Evolutionary conservation across 1,140 invertebrate species (phyloP).

Genomic region (Trichonephila inaurata): DNA sequence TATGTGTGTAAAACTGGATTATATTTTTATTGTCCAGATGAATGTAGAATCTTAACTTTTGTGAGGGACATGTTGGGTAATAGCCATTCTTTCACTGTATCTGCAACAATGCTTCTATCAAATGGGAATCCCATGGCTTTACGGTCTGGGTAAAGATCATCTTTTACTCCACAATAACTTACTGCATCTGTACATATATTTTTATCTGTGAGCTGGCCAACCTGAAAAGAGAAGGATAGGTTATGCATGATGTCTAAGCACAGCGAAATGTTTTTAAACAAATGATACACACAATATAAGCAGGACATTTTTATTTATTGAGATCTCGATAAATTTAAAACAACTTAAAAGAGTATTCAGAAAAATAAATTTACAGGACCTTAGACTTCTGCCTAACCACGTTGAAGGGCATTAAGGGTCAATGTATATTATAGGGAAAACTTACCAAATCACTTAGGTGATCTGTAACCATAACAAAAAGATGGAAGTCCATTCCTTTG

Average conservation of each 20-base stretch:
- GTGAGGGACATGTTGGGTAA: slow-evolving; percentile 68
- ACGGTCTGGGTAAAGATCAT: slow-evolving; percentile 66
- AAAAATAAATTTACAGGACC: no score
- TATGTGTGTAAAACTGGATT: no score
- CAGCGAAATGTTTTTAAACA: no score
- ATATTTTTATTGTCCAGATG: not conserved
- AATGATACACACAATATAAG: no score
- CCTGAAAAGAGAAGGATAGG: slow-evolving; percentile 18
- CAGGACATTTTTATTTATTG: no score
- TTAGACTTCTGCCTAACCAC: no score
- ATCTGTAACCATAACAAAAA: slow-evolving; percentile 85
- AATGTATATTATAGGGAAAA: not conserved
- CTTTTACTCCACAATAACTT: slow-evolving; percentile 71
- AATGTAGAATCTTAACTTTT: slow-evolving; percentile 50
- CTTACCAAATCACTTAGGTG: slow-evolving; percentile 79
- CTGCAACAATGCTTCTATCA: slow-evolving; percentile 54
- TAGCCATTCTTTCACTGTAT: slow-evolving; percentile 52
- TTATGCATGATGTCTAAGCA: not conserved
- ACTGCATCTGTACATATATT: slow-evolving; percentile 64
- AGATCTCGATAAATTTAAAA: no score
- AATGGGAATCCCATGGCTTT: slow-evolving; percentile 75
- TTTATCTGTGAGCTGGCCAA: slow-evolving; percentile 63
- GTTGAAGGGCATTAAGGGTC: no score
- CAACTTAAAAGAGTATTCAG: no score
- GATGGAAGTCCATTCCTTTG: slow-evolving; percentile 85